A percentile compares a stretch with the other conserved stretches of the same genome.
These are phyloP conservation scores for Leptopilina boulardi DNA, from an alignment of 1,140 invertebrate genomes.

Conservation along the genomic window DNA sequence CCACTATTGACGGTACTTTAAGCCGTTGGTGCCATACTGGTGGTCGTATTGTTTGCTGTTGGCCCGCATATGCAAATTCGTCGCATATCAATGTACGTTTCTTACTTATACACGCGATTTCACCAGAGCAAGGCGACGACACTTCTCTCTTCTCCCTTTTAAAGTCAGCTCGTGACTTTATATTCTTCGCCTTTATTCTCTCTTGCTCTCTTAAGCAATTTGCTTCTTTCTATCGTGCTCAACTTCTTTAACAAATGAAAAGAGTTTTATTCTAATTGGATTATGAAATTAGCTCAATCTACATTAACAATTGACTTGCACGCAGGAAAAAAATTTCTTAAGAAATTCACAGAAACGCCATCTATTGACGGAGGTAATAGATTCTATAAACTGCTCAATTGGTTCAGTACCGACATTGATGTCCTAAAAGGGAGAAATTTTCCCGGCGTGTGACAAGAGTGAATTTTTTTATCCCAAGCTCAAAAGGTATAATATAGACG, in stretches of 20 bases:
- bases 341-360: too few species aligned
- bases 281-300: conserved; percentile 14
- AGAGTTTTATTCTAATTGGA: conserved; percentile 19
- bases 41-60: conserved; percentile 62
- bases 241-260: not conserved
- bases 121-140: conserved; percentile 19
- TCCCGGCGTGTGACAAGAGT: too few species aligned
- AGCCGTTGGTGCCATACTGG: conserved; percentile 64
- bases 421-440: too few species aligned
- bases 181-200: not conserved
- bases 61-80: conserved; percentile 34
- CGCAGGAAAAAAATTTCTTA: too few species aligned
- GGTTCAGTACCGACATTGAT: too few species aligned
- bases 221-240: conserved; percentile 13
- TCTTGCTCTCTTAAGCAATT: too few species aligned
- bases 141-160: conserved; percentile 7
- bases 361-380: too few species aligned
- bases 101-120: conserved; percentile 32
- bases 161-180: conserved; percentile 2
- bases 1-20: conserved; percentile 64
- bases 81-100: conserved; percentile 32
- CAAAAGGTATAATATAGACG: not conserved
- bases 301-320: too few species aligned
- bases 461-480: not conserved
- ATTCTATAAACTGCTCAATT: too few species aligned